Base-by-base conservation (phyloP, 2,888 invertebrate species). In the Xanthia togata region DNA sequence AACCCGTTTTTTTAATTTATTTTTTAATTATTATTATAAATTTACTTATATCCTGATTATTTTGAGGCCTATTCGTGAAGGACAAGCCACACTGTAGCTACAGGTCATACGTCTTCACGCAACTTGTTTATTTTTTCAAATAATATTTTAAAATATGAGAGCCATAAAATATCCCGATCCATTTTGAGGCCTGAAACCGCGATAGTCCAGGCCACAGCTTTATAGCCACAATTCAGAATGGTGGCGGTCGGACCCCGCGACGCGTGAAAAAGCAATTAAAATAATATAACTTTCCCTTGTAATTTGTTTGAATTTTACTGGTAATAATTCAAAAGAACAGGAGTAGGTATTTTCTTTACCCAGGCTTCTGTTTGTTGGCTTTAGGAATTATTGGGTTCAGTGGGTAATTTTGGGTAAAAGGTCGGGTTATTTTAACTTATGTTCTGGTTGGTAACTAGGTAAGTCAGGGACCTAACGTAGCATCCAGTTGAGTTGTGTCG, bases 261-360 rank as follows among this genome's bases (percentile, higher is more conserved):
- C 74, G 81, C 88, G 86, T 88, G 82, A 83, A 85, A 87, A 84
- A 85, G 74, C 85, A 89, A 89, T 89, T 88, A 88, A 87, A 88
- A 88, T 79, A 81, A 79, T 82, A 89, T 81, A 80, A 86, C 81
- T 79, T 79, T 63, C 65, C 44, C 35, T 41, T 41, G 65, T 81
- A 80, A 88, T 87, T 74, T 63, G 79, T 78, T 83, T 63, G 63
- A 80, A 77, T 84, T 80, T 77, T 63, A 59, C 57, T 72, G 72
- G 80, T 70, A 72, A 78, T 83, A 72, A 76, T 79, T 79, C 84
- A 86, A 79, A 83, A 78, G 71, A 76, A 60, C 68, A 71, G 47
- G 57, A 74, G 68, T 35, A 35, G 35, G 41, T 83, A 73, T 76
- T 83, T 78, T 74, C 59, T 78, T 86, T 72, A 70, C 57, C 12